Evolutionary conservation across 2,888 invertebrate genomes (phyloP).

Genomic region (Temnothorax ravouxi): DNA sequence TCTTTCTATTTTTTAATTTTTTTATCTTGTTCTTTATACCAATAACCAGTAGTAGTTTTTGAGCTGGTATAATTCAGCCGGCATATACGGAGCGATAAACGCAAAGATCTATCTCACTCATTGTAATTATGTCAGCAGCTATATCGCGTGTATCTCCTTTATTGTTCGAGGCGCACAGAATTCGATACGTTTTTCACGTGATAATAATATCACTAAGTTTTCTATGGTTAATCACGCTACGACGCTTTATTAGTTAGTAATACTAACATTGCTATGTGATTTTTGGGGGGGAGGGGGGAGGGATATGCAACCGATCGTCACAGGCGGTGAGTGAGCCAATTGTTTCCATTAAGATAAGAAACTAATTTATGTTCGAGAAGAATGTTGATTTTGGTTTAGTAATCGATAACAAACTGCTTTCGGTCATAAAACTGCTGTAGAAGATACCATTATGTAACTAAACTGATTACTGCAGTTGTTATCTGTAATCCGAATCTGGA

Average conservation of each 20-base stretch:
- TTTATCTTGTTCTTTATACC: slow-evolving; percentile 30
- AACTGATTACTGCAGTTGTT: not conserved
- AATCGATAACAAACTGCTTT: not conserved
- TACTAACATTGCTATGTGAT: slow-evolving; percentile 82
- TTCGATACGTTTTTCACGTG: slow-evolving; percentile 74
- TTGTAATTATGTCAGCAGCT: slow-evolving; percentile 66
- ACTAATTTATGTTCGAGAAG: not conserved
- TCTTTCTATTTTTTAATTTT: slow-evolving; percentile 36
- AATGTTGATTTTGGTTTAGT: too few relatives aligned
- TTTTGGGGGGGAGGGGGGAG: slow-evolving; percentile 55
- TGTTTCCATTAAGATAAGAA: slow-evolving; percentile 11
- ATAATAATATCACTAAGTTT: slow-evolving; percentile 74
- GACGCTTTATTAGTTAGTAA: slow-evolving; percentile 82
- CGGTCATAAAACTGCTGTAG: not conserved
- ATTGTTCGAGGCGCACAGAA: slow-evolving; percentile 65
- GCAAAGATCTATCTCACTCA: slow-evolving; percentile 69
- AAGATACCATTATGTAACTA: not conserved
- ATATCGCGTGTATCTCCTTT: slow-evolving; percentile 56
- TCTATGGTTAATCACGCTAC: slow-evolving; percentile 80
- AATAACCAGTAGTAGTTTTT: slow-evolving; percentile 31
- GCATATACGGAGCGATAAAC: slow-evolving; percentile 52
- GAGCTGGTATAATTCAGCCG: slow-evolving; percentile 34
- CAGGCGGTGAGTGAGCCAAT: slow-evolving; percentile 5
- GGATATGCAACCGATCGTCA: slow-evolving; percentile 63
- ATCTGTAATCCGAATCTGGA: slow-evolving; percentile 20